Percentiles rank a stretch among this genome's conserved stretches.
Evolutionary conservation across 2,113 vertebrate genomes (phyloP).

Genomic region (Mastomys natalensis): DNA sequence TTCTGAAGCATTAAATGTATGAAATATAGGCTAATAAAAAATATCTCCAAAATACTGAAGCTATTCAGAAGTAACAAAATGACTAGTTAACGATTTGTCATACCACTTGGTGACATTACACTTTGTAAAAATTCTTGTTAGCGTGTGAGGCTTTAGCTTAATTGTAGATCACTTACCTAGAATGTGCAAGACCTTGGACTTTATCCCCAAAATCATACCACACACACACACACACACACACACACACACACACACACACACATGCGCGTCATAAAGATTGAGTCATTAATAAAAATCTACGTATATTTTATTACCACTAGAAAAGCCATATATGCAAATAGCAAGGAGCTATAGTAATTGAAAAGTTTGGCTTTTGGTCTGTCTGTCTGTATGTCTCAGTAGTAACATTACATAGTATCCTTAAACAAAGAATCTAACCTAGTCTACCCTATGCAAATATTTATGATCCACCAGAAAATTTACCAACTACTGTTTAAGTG

Average conservation of each 20-base stretch:
- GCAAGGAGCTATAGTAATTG: background rate
- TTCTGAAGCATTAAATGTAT: background rate
- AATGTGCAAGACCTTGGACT: background rate
- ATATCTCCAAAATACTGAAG: background rate
- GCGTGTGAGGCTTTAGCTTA: background rate
- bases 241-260: background rate
- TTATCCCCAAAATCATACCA: background rate
- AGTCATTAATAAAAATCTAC: background rate
- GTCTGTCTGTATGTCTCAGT: background rate
- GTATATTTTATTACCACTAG: constrained; percentile 2
- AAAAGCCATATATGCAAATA: constrained; percentile 15
- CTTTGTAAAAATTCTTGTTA: background rate
- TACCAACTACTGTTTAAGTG: background rate
- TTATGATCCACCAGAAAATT: background rate
- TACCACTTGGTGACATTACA: background rate
- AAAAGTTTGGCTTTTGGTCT: background rate
- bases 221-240: background rate
- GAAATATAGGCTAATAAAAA: background rate
- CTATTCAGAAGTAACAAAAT: background rate
- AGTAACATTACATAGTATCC: background rate
- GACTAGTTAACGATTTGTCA: background rate
- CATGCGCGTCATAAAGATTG: background rate
- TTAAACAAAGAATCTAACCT: background rate
- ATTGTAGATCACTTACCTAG: background rate
- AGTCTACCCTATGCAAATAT: background rate